Percentiles rank a stretch among this genome's conserved stretches.
Evolutionary conservation across 2,797 vertebrate species (phyloP).

Genomic region (Chelonia mydas): DNA sequence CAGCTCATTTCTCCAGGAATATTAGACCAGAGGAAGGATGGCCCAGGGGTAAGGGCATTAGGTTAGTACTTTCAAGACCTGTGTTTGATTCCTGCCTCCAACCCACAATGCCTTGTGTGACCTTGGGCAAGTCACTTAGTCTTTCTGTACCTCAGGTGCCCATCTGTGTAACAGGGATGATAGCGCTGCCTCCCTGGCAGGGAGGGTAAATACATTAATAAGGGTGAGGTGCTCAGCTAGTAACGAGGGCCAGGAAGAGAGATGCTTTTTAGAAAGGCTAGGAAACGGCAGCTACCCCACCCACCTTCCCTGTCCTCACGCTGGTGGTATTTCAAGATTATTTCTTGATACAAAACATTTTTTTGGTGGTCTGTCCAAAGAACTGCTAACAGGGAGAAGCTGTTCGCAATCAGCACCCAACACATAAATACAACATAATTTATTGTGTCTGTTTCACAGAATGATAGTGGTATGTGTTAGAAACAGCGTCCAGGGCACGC

Average conservation of each 20-base stretch:
- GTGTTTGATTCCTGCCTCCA: not conserved
- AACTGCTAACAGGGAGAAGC: fast-evolving
- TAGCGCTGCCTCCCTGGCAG: not conserved
- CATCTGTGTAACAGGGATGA: not conserved
- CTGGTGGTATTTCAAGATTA: not conserved
- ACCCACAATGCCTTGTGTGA: not conserved
- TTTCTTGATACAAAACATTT: not conserved
- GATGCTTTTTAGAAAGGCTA: not conserved
- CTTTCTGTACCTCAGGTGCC: not conserved
- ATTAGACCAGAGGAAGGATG: not conserved
- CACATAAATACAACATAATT: conserved; percentile 66
- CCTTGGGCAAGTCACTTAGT: not conserved
- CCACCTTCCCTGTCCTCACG: not conserved
- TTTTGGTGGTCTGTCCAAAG: not conserved
- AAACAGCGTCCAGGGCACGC: not conserved
- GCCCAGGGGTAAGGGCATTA: not conserved
- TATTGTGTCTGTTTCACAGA: conserved; percentile 65
- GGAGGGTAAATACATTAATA: not conserved
- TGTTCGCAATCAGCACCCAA: fast-evolving
- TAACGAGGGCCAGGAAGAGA: not conserved
- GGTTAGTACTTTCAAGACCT: not conserved
- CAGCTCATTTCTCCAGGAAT: not conserved
- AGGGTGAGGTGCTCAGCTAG: not conserved
- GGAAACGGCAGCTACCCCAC: not conserved
- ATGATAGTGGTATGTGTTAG: conserved; percentile 35